A percentile compares a stretch with the other conserved stretches of the same genome.
phyloP scores from a whole-genome alignment of 2,797 vertebrate species.

The Phoebastria nigripes region DNA sequence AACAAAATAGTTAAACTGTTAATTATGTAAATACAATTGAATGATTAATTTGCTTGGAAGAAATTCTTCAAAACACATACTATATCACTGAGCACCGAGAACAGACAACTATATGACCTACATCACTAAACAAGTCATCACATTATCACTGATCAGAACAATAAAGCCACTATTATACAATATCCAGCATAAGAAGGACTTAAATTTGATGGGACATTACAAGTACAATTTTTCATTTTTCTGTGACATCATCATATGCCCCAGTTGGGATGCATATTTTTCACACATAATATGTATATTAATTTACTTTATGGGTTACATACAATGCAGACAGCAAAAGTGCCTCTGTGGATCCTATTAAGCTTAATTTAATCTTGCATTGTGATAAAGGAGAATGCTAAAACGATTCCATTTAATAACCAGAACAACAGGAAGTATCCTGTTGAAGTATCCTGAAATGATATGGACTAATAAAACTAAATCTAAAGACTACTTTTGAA shows the following conservation, averaged over 20 bases:
- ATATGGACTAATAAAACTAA: neutral
- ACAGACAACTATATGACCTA: neutral
- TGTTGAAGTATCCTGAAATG: neutral
- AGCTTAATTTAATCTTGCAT: neutral
- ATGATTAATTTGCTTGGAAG: neutral
- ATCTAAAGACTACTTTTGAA: neutral
- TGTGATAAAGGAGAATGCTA: neutral
- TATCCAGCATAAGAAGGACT: neutral
- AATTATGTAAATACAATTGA: neutral
- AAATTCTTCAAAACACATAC: conserved; percentile 19
- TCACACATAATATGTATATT: neutral
- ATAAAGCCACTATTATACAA: neutral
- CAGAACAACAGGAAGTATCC: neutral
- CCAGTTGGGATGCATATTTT: neutral
- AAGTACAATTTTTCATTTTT: neutral
- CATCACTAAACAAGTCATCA: neutral
- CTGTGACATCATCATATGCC: neutral
- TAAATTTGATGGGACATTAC: neutral
- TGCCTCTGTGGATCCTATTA: neutral
- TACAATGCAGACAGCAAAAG: neutral
- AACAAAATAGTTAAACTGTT: neutral
- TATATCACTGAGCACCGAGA: conserved; percentile 27
- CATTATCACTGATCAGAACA: neutral
- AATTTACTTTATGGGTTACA: neutral
- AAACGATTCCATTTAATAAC: neutral